Evolutionary conservation across 2,888 invertebrate genomes (phyloP), one percentile per base, ranked within the genome.

Genomic region (Hedychridium roseum): DNA sequence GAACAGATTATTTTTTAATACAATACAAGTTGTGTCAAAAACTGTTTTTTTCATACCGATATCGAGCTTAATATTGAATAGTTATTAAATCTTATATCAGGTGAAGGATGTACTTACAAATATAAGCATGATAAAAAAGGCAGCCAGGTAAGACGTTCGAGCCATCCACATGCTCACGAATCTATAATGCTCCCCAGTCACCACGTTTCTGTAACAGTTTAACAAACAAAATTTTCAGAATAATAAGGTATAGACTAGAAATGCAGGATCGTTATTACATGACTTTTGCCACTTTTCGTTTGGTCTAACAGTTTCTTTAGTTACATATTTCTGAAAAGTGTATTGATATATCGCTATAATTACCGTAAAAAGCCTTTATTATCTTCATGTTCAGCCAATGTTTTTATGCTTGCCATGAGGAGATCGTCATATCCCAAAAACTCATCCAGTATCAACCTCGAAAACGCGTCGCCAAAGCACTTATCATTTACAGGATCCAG

Each of bases 151-250:
- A 0, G 96, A 94, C 54, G 91, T 92, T 70, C 95, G 88, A 0
- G 96, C 92, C 82, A 96, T 95, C 91, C 95, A 91, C 89, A 96
- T 92, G 64, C 92, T 94, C 38, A 99, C 97, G 80, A 99, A 99
- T 50, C 97, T 89, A 80, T 96, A 99, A 79, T 98, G 97, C 76
- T 98, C 98, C 9, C 98, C 97, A 9, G 97, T 97, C 44, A 97
- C 92, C 35, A 99, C 95, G 80, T 99, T 98, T 69, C 97, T 93
- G 78, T 3, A 82, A 83, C 47, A 46, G 54, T 57, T 53, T 54
- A 43, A 50, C 14, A 41, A 45, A 2, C n/a, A 18, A 23, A 17
- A 20, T 37, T 11, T 1, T n/a, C 36, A 17, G 30, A 50, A 44
- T 39, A 35, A 32, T 42, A 36, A 39, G 53, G 38, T 15, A 38